Percentiles rank a stretch among this genome's conserved stretches.
Conservation (phyloP, 2,888 invertebrate species). For the Eremobia ochroleuca region DNA sequence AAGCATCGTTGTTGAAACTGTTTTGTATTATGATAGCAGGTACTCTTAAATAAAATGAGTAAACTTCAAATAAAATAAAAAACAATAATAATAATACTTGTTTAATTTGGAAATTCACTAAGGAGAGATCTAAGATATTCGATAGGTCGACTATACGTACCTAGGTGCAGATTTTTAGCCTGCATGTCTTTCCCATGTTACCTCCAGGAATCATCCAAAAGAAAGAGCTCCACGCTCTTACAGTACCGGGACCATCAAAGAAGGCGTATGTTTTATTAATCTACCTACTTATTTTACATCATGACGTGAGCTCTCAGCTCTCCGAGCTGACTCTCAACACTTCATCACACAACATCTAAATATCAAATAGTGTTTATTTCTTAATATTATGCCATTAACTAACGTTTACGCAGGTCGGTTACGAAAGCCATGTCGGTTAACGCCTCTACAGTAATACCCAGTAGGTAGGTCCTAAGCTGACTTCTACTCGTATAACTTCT, state of each 20-base stretch:
- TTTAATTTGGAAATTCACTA: not conserved
- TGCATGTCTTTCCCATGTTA: not conserved
- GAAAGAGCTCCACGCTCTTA: not conserved
- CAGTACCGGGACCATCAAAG: too few species aligned
- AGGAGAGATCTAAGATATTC: not conserved
- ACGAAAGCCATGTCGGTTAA: not conserved
- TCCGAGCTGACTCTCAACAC: not conserved
- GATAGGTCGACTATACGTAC: not conserved
- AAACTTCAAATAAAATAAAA: not conserved
- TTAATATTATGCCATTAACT: not conserved
- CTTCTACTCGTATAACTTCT: too few species aligned
- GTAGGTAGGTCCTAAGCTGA: not conserved
- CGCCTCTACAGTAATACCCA: not conserved
- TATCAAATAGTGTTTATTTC: not conserved
- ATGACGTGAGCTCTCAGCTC: too few species aligned
- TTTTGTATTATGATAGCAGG: not conserved
- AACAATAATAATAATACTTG: too few species aligned
- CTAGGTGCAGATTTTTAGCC: too few species aligned
- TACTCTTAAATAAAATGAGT: not conserved
- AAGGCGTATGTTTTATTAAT: too few species aligned
- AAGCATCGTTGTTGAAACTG: not conserved
- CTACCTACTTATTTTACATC: too few species aligned
- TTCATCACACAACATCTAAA: not conserved
- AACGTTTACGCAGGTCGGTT: not conserved
- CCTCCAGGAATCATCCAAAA: not conserved